phyloP scores from a whole-genome alignment of 2,113 vertebrate species.

The Lichenostomus cassidix region DNA sequence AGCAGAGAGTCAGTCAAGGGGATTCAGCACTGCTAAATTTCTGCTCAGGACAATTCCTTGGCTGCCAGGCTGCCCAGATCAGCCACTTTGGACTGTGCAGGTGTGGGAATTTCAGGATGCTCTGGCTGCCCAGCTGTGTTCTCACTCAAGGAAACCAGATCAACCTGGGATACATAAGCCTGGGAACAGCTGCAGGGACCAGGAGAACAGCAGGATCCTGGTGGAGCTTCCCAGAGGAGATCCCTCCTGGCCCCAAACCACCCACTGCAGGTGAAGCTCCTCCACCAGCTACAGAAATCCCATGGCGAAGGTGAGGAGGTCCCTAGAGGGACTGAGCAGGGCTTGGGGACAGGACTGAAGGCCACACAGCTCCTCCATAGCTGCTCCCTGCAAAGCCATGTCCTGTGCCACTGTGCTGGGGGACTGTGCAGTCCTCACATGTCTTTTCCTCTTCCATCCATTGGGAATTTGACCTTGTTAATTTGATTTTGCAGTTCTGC shows the following conservation, averaged over 20 bases:
- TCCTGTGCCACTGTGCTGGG: not conserved
- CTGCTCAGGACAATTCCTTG: not conserved
- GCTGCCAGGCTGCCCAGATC: not conserved
- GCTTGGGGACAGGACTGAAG: not conserved
- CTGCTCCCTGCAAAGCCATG: not conserved
- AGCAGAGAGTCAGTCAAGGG: not conserved
- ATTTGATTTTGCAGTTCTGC: slow-evolving; percentile 1
- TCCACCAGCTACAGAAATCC: not conserved
- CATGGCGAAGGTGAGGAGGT: fast-evolving
- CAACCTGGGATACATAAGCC: fast-evolving
- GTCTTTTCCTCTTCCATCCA: not conserved
- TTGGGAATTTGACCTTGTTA: not conserved
- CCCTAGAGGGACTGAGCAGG: not conserved
- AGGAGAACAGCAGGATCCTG: not conserved
- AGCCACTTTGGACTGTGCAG: not conserved
- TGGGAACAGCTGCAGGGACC: not conserved
- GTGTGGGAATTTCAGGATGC: not conserved
- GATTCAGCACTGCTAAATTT: not conserved
- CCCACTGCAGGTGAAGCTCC: not conserved
- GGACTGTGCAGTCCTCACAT: not conserved
- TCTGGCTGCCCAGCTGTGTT: not conserved
- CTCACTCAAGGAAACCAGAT: not conserved
- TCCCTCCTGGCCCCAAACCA: not conserved
- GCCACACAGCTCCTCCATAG: fast-evolving
- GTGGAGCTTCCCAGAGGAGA: not conserved